Conservation (phyloP, 2,888 invertebrate genomes). For the Rhingia campestris region DNA sequence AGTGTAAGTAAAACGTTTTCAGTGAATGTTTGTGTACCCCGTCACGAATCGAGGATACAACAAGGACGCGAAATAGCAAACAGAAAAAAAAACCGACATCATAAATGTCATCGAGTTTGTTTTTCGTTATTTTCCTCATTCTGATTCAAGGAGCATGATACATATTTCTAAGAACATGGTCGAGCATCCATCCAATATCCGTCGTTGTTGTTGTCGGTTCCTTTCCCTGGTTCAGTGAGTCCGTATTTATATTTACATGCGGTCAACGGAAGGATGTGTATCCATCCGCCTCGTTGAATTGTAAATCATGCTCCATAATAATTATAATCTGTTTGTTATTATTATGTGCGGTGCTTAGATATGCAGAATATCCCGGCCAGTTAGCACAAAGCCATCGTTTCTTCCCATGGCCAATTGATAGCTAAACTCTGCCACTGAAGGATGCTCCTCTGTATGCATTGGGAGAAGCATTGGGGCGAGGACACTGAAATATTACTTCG, state of each 20-base stretch:
- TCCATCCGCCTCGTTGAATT: constrained; percentile 21
- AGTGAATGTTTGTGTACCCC: constrained; percentile 16
- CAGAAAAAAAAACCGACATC: constrained; percentile 32
- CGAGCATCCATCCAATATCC: constrained; percentile 39
- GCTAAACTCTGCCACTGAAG: constrained; percentile 24
- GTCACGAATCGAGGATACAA: constrained; percentile 12
- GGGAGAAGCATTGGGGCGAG: constrained; percentile 4
- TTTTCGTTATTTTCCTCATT: constrained; percentile 36
- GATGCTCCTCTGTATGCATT: constrained; percentile 36
- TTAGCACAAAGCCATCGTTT: constrained; percentile 52
- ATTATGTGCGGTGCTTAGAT: constrained; percentile 48
- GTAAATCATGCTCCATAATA: constrained; percentile 59
- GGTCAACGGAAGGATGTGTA: not conserved
- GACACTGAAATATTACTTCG: constrained; percentile 48
- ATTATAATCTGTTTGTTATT: constrained; percentile 64
- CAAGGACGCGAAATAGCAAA: constrained; percentile 42
- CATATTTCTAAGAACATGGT: constrained; percentile 22
- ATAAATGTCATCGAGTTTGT: constrained; percentile 54
- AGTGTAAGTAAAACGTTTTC: constrained; percentile 53
- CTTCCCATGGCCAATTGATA: constrained; percentile 13
- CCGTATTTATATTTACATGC: not conserved
- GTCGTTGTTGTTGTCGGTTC: constrained; percentile 8
- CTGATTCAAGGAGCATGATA: constrained; percentile 26
- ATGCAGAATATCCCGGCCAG: constrained; percentile 59
- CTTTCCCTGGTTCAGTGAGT: constrained; percentile 8